Evolutionary conservation across 2,888 invertebrate genomes (phyloP).

Genomic region (Caenorhabditis panamensis): DNA sequence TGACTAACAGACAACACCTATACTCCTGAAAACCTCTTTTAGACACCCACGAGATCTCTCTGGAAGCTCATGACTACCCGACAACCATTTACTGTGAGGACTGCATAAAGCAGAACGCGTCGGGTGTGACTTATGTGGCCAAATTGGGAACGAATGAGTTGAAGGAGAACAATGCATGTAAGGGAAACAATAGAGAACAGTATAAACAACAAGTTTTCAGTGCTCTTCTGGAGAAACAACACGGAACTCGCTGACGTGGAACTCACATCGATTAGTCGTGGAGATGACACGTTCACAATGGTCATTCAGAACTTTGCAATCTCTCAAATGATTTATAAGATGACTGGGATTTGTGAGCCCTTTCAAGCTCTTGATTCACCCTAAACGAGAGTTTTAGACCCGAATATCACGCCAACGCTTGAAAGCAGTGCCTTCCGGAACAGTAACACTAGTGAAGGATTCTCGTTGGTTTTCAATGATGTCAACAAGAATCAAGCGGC

Average conservation of each 20-base stretch:
- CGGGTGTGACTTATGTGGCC: conserved; percentile 14
- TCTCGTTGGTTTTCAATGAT: conserved; percentile 39
- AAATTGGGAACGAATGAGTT: not conserved
- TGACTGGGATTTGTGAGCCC: conserved; percentile 18
- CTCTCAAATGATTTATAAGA: conserved; percentile 20
- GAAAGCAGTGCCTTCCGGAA: conserved; percentile 23
- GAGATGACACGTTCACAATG: conserved; percentile 38
- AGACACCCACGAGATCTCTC: conserved; percentile 31
- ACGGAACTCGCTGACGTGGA: conserved; percentile 16
- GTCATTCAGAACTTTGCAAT: conserved; percentile 37
- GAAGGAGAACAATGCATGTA: conserved; percentile 28
- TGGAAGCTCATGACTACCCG: conserved; percentile 15
- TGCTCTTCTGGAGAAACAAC: conserved; percentile 15
- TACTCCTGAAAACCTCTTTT: not conserved
- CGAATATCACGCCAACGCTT: conserved; percentile 19
- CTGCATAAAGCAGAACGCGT: not conserved
- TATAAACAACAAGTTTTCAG: not conserved
- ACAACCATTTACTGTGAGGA: conserved; percentile 33
- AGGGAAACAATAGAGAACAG: not conserved
- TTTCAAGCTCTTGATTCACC: not conserved
- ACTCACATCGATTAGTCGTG: conserved; percentile 21
- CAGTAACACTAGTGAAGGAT: not conserved
- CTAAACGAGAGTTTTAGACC: conserved; percentile 11
- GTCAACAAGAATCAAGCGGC: conserved; percentile 32
- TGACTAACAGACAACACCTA: too few species aligned